Base-by-base conservation (phyloP, 2,888 invertebrate genomes). In the Craniophora ligustri region DNA sequence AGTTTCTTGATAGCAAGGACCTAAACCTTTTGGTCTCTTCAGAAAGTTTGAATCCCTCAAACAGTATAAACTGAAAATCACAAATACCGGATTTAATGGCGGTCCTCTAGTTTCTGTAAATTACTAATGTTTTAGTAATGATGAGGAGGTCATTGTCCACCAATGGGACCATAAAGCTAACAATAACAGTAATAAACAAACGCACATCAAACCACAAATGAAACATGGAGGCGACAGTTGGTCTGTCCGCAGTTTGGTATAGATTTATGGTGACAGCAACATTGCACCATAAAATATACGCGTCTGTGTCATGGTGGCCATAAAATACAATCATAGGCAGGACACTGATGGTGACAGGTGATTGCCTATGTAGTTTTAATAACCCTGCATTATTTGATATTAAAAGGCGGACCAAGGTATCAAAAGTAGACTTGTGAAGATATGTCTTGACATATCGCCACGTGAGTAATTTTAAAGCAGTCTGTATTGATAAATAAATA, bases 291-390 rank as follows among this genome's bases (percentile, higher is more conserved):
- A 54, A 54, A 60, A 62, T 62, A 62, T n/a, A 26, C 45, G n/a
- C 62, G 61, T 75, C 55, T 67, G 56, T 54, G 65, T 75, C 76
- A 72, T 60, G 59, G 75, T 67, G 76, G 65, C 79, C 73, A 78
- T 84, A 80, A 83, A 80, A 72, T 75, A 84, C 72, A 72, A 75
- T 74, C 78, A 74, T 82, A 80, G 76, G 77, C 54, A 74, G 59
- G 76, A 74, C 54, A 61, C 76, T 81, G 84, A 78, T 79, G 81
- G 75, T 84, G 85, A 81, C 84, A 83, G 80, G 70, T 79, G 81
- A 82, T 79, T 72, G 75, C 66, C 59, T 65, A 67, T 51, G 42
- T 15, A 45, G 51, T 42, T 56, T 62, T 54, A 40, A 59, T 54
- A 45, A 41, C 11, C 19, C 6, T 34, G n/a, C 36, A 41, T 54